These are phyloP conservation scores for Montipora capricornis DNA, from an alignment of 64 coral and sea anemone species.

Conservation along the genomic window DNA sequence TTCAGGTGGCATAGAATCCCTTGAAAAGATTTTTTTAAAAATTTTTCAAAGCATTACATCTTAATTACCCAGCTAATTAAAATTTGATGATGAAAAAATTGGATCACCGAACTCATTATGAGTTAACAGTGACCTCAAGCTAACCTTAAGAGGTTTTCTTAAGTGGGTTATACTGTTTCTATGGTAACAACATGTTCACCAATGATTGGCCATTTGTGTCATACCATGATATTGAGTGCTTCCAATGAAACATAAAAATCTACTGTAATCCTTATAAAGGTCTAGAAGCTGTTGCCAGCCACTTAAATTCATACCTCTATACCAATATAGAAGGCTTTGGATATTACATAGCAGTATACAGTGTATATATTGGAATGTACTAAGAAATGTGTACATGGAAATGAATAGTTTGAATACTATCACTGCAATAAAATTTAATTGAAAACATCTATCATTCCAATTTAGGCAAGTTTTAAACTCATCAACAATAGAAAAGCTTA, in stretches of 20 bases:
- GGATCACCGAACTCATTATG: too few relatives aligned
- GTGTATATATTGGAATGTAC: constrained; percentile 35
- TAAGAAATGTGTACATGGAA: constrained; percentile 29
- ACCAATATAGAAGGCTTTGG: not conserved
- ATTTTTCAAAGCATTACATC: too few relatives aligned
- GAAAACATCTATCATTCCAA: constrained; percentile 36
- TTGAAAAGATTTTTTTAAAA: too few relatives aligned
- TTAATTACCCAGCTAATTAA: too few relatives aligned
- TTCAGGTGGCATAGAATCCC: too few relatives aligned
- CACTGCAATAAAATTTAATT: constrained; percentile 44
- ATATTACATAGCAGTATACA: constrained; percentile 33
- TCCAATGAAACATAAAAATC: constrained; percentile 36
- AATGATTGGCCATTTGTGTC: constrained; percentile 44
- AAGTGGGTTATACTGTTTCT: too few relatives aligned
- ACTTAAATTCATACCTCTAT: constrained; percentile 15
- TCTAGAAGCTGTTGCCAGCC: constrained; percentile 38
- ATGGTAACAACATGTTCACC: constrained; percentile 18
- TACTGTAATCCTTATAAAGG: constrained; percentile 21
- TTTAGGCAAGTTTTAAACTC: not conserved
- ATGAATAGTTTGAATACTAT: constrained; percentile 27
- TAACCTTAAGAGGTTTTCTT: too few relatives aligned
- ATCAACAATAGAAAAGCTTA: not conserved
- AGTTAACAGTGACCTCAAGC: too few relatives aligned
- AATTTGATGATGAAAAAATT: too few relatives aligned
- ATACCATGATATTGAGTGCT: constrained; percentile 40